These are phyloP conservation scores for Potorous gilbertii DNA, from an alignment of 2,797 vertebrate species.

Conservation along the genomic window DNA sequence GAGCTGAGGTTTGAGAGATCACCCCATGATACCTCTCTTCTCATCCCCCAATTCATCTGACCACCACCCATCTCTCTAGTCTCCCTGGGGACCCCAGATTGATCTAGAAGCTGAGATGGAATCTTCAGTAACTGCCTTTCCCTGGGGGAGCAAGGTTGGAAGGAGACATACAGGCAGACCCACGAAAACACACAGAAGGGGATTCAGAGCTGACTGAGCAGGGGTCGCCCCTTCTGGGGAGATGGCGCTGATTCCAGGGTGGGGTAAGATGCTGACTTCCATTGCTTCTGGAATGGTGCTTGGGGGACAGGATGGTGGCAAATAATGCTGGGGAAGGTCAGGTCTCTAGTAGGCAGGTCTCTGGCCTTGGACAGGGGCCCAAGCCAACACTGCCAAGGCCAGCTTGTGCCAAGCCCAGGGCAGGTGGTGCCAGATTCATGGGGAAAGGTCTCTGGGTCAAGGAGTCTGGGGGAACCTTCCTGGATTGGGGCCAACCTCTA, in stretches of 20 bases:
- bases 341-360: constrained; percentile 38
- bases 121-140: constrained; percentile 55
- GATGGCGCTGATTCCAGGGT: not conserved
- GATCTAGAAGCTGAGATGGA: constrained; percentile 62
- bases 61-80: not conserved
- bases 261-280: not conserved
- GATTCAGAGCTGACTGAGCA: not conserved
- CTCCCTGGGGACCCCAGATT: constrained; percentile 62
- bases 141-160: constrained; percentile 24
- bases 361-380: constrained; percentile 62
- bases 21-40: not conserved
- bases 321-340: constrained; percentile 28
- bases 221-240: not conserved
- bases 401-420: constrained; percentile 64
- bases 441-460: constrained; percentile 49
- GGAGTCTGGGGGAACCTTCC: constrained; percentile 44
- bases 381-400: constrained; percentile 31
- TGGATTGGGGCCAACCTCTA: constrained; percentile 58
- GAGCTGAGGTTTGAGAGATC: not conserved
- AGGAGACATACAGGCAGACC: constrained; percentile 2
- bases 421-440: constrained; percentile 56
- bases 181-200: not conserved
- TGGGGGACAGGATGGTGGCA: constrained; percentile 6
- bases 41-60: no score
- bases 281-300: not conserved